These are phyloP conservation scores for Kuschelorhynchus macadamiae DNA, from an alignment of 2,888 invertebrate species.

Conservation along the genomic window DNA sequence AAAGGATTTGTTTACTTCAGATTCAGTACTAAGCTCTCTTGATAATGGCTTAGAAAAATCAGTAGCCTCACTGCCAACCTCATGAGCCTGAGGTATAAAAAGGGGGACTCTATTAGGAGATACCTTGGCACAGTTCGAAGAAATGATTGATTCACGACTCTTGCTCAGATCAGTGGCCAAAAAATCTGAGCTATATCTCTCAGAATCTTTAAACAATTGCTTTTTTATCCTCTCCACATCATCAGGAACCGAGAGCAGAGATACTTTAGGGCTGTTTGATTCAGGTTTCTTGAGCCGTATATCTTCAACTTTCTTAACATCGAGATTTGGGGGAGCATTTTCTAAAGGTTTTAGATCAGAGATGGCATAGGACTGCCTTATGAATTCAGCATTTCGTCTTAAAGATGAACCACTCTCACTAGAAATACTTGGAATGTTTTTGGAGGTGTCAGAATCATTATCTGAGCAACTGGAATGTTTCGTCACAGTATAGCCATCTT, in stretches of 20 bases:
- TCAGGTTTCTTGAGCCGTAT: constrained; percentile 1
- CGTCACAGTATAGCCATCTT: constrained; percentile 24
- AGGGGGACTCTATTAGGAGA: constrained; percentile 33
- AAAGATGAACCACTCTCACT: constrained; percentile 61
- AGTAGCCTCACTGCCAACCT: no score
- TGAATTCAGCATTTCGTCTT: constrained; percentile 49
- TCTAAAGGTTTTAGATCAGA: constrained; percentile 15
- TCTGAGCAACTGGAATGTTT: constrained; percentile 40
- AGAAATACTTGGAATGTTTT: constrained; percentile 67
- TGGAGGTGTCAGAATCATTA: constrained; percentile 67
- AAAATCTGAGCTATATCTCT: constrained; percentile 23
- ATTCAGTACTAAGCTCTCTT: no score
- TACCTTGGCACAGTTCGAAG: constrained; percentile 29
- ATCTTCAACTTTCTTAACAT: constrained; percentile 19
- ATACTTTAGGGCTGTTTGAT: not conserved
- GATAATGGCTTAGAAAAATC: no score
- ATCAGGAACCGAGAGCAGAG: not conserved
- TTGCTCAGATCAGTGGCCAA: constrained; percentile 17
- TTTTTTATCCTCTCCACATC: constrained; percentile 18
- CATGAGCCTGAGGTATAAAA: no score
- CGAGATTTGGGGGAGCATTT: constrained; percentile 22
- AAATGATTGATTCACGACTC: constrained; percentile 23
- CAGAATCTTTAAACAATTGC: constrained; percentile 9
- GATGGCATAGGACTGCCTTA: constrained; percentile 13
- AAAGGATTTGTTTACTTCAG: no score